Conservation (phyloP, 2,797 vertebrate genomes). For the Nannoperca australis region DNA sequence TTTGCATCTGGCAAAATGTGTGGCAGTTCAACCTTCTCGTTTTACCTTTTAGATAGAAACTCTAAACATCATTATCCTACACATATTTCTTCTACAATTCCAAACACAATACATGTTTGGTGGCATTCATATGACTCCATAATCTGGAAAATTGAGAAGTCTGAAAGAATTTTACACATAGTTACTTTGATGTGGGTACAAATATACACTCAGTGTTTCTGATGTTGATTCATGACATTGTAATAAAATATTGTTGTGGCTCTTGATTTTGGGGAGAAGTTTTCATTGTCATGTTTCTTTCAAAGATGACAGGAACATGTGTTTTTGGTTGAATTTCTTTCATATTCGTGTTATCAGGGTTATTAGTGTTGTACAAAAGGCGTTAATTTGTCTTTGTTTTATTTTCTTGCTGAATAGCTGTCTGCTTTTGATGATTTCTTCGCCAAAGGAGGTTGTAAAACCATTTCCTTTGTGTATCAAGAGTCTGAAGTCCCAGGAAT, state of each 20-base stretch:
- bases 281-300: not conserved
- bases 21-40: not conserved
- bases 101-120: not conserved
- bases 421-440: slow-evolving; percentile 85
- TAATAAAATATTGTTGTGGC: not conserved
- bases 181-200: not conserved
- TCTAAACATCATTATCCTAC: not conserved
- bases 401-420: slow-evolving; percentile 80
- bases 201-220: not conserved
- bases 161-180: not conserved
- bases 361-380: not conserved
- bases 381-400: not conserved
- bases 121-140: too few relatives aligned
- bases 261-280: not conserved
- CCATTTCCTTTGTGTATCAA: slow-evolving; percentile 87
- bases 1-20: not conserved
- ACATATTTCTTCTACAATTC: not conserved
- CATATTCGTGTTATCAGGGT: not conserved
- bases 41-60: not conserved
- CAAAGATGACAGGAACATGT: not conserved
- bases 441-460: slow-evolving; percentile 81
- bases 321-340: slow-evolving; percentile 1
- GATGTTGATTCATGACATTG: not conserved
- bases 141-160: not conserved
- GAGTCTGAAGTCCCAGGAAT: slow-evolving; percentile 82